A percentile compares a stretch with the other conserved stretches of the same genome.
Conservation (phyloP, 1,140 invertebrate genomes). For the Anastrepha ludens region DNA sequence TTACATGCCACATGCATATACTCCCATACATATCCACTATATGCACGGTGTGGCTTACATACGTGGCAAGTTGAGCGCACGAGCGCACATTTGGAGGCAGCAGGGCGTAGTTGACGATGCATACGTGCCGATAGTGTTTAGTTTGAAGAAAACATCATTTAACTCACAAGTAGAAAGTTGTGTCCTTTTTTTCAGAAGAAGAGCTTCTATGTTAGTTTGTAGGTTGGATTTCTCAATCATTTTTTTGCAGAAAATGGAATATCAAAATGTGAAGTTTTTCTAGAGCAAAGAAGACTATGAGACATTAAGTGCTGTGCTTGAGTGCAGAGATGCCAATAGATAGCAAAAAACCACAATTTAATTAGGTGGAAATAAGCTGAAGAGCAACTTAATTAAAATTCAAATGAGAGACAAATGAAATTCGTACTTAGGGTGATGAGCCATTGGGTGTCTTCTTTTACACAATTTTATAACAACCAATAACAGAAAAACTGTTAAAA, state of each 20-base stretch:
- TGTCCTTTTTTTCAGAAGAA: neutral
- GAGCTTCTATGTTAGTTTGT: neutral
- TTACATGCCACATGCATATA: neutral
- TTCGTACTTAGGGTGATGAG: too few species aligned
- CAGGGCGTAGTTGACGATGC: neutral
- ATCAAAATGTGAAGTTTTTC: too few species aligned
- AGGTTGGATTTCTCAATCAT: neutral
- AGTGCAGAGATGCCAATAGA: neutral
- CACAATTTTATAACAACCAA: too few species aligned
- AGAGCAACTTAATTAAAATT: too few species aligned
- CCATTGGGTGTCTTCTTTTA: too few species aligned
- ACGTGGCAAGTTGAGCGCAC: constrained; percentile 22
- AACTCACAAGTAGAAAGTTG: neutral
- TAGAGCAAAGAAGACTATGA: too few species aligned
- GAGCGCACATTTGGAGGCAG: constrained; percentile 20
- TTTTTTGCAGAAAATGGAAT: neutral
- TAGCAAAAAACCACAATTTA: too few species aligned
- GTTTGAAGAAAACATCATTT: neutral
- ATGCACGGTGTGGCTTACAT: constrained; percentile 19
- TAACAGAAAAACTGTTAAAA: too few species aligned
- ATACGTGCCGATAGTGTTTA: constrained; percentile 39
- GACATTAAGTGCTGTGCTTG: neutral
- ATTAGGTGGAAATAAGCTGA: too few species aligned
- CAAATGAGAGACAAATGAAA: too few species aligned
- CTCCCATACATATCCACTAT: neutral